phyloP scores from a whole-genome alignment of 2,888 invertebrate species.

The Andrena chrysosceles region DNA sequence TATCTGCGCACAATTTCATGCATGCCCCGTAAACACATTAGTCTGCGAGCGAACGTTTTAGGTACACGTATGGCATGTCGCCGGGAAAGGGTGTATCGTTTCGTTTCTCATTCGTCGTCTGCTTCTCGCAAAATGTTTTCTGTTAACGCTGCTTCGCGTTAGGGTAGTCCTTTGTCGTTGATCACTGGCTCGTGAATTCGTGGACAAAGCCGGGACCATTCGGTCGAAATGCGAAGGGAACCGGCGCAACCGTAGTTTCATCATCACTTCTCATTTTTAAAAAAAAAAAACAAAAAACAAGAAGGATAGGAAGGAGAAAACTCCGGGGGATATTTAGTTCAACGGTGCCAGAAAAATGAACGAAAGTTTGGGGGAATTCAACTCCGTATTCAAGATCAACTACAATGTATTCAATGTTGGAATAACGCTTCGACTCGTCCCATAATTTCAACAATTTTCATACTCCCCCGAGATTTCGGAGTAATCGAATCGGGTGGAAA shows the following conservation, averaged over 20 bases:
- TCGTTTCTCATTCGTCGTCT: constrained; percentile 22
- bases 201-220: constrained; percentile 25
- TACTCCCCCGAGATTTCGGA: no score
- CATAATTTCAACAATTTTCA: background rate
- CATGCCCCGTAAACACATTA: constrained; percentile 33
- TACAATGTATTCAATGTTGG: background rate
- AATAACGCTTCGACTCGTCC: background rate
- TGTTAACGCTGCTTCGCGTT: constrained; percentile 8
- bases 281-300: background rate
- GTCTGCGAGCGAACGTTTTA: constrained; percentile 1
- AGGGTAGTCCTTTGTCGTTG: constrained; percentile 32
- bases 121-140: constrained; percentile 18
- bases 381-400: background rate
- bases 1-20: constrained; percentile 3
- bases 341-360: background rate
- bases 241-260: constrained; percentile 21
- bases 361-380: background rate
- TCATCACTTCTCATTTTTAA: constrained; percentile 2
- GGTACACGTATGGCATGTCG: constrained; percentile 28
- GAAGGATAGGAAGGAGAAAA: background rate
- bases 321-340: background rate
- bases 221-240: constrained; percentile 11
- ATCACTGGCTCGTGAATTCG: constrained; percentile 44
- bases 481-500: background rate
- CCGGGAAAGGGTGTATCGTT: constrained; percentile 7